phyloP scores from a whole-genome alignment of 2,797 vertebrate genomes.

The Protonibea diacanthus region DNA sequence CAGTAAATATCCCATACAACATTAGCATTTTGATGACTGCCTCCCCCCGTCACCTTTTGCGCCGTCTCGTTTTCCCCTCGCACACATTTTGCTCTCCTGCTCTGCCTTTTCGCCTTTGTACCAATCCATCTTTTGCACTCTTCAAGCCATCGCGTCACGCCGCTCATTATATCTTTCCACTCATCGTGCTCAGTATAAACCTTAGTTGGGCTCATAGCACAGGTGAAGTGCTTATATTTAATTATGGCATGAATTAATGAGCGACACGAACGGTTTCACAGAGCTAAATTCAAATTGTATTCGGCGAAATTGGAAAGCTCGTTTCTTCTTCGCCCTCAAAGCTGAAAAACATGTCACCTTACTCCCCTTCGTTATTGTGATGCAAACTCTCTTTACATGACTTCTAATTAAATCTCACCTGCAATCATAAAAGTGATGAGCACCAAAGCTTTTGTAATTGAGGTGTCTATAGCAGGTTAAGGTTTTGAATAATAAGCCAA shows the following conservation, averaged over 20 bases:
- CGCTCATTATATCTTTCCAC: slow-evolving; percentile 15
- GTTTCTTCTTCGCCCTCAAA: slow-evolving; percentile 28
- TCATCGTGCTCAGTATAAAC: slow-evolving; percentile 21
- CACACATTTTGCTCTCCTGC: slow-evolving; percentile 38
- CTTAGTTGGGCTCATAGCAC: not conserved
- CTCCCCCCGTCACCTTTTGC: slow-evolving; percentile 68
- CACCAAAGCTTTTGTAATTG: slow-evolving; percentile 59
- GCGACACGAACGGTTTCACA: slow-evolving; percentile 45
- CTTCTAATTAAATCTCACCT: slow-evolving; percentile 67
- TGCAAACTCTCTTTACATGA: slow-evolving; percentile 54
- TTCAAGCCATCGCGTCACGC: slow-evolving; percentile 9
- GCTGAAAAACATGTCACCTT: slow-evolving; percentile 28
- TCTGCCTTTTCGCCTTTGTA: slow-evolving; percentile 47
- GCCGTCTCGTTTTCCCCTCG: slow-evolving; percentile 34
- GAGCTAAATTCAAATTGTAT: slow-evolving; percentile 28
- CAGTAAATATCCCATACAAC: slow-evolving; percentile 83
- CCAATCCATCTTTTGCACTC: slow-evolving; percentile 52
- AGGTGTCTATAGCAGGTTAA: slow-evolving; percentile 43
- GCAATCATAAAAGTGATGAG: slow-evolving; percentile 61
- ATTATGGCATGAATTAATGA: slow-evolving; percentile 77
- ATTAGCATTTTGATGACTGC: slow-evolving; percentile 86
- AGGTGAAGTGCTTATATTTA: slow-evolving; percentile 69
- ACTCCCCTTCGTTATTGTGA: slow-evolving; percentile 44
- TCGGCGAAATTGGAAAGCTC: slow-evolving; percentile 26
- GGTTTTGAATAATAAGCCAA: slow-evolving; percentile 55